Base-by-base conservation (phyloP, 2,888 invertebrate species). In the Resseliella maxima region DNA sequence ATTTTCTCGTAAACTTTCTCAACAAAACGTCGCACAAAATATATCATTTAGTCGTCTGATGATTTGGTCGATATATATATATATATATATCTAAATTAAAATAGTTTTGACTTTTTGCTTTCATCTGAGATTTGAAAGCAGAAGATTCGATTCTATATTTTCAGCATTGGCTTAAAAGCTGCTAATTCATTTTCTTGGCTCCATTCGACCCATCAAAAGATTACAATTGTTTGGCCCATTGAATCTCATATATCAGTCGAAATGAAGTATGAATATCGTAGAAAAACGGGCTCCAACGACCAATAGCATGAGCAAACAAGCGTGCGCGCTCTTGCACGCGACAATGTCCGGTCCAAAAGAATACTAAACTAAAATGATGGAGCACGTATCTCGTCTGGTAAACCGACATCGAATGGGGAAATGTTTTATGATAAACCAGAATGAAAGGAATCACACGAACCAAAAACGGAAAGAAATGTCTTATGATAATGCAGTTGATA, bases 101-200 rank as follows among this genome's bases (percentile, higher is more conserved):
- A 72, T 72, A 72, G 24, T 59, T 50, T 27, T 27, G 72, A 31
- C 31, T 31, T 72, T 27, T 72, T 31, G 72, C 72, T 27, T 15
- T 31, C 31, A 15, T 24, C n/a, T 72, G 27, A 18, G 12, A 3
- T 2, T 2, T 27, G 31, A 31, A 15, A n/a, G n/a, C n/a, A n/a
- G n/a, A n/a, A n/a, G n/a, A n/a, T n/a, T n/a, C n/a, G n/a, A n/a
- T n/a, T n/a, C n/a, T n/a, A n/a, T n/a, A n/a, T n/a, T n/a, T n/a
- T n/a, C n/a, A n/a, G n/a, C n/a, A n/a, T 24, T 24, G 24, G 27
- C 27, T 1, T 24, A 72, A 72, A 72, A 72, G 27, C 31, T 10
- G 31, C 72, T 72, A 72, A 72, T 72, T 31, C n/a, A 72, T 72
- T 72, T 72, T 27, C 72, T 72, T 31, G 72, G 72, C 72, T 72